Percentiles rank a stretch among this genome's conserved stretches.
phyloP scores from a whole-genome alignment of 1,140 invertebrate genomes.

The Drosophila parvula region DNA sequence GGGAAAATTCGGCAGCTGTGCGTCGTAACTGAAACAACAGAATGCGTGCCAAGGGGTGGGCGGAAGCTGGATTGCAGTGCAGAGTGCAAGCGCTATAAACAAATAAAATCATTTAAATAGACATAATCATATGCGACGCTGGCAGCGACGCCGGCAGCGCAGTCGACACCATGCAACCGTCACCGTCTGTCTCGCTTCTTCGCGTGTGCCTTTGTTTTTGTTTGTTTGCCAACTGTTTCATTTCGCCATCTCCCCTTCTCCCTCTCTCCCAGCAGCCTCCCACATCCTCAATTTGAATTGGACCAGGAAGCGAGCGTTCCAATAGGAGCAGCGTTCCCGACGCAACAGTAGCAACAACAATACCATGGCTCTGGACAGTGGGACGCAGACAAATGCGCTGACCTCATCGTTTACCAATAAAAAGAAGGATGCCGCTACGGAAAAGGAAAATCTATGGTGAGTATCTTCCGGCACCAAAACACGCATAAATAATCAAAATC shows the following conservation, averaged over 20 bases:
- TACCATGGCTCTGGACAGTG: constrained; percentile 77
- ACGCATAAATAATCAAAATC: not conserved
- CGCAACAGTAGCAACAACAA: constrained; percentile 22
- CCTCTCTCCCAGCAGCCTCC: constrained; percentile 33
- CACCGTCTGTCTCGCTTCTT: constrained; percentile 22
- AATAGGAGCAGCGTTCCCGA: constrained; percentile 22
- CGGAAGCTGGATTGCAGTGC: constrained; percentile 15
- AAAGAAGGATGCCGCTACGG: constrained; percentile 77
- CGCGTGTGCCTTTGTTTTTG: constrained; percentile 42
- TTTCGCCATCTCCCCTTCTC: constrained; percentile 8
- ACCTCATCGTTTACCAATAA: constrained; percentile 82
- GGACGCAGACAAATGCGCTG: constrained; percentile 80
- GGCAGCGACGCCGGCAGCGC: constrained; percentile 19
- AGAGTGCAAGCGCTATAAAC: constrained; percentile 33
- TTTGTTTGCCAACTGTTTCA: constrained; percentile 47
- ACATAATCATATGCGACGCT: constrained; percentile 52
- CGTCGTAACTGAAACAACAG: constrained; percentile 58
- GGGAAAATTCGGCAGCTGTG: constrained; percentile 56
- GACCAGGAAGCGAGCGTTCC: constrained; percentile 33
- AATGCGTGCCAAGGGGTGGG: constrained; percentile 12
- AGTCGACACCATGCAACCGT: constrained; percentile 61
- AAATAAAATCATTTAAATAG: constrained; percentile 62
- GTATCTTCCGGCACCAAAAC: constrained; percentile 19
- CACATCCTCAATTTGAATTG: constrained; percentile 33
- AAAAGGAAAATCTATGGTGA: constrained; percentile 82